These are phyloP conservation scores for Pentalonia nigronervosa DNA, from an alignment of 1,140 invertebrate species.

Conservation along the genomic window DNA sequence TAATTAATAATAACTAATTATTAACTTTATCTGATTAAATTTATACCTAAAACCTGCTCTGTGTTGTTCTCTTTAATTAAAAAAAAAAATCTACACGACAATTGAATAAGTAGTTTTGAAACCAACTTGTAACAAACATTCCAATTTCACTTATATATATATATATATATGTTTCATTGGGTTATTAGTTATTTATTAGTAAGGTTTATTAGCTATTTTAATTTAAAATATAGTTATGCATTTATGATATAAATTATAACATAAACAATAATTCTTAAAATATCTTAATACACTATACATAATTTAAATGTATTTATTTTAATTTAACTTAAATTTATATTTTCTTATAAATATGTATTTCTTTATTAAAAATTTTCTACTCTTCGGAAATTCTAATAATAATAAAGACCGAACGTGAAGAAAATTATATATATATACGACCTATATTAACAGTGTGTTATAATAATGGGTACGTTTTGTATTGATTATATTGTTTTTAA, in stretches of 20 bases:
- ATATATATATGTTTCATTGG: background rate
- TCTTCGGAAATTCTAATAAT: slow-evolving; percentile 52
- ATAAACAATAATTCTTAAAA: background rate
- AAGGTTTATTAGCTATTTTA: background rate
- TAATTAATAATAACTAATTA: too few species aligned
- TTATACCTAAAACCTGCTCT: too few species aligned
- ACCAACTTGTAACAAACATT: too few species aligned
- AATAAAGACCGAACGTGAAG: slow-evolving; percentile 43
- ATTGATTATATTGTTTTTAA: background rate
- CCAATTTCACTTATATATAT: too few species aligned
- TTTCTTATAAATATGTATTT: background rate
- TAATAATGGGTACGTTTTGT: background rate
- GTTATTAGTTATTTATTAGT: background rate
- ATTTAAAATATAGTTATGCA: background rate
- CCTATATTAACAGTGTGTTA: background rate
- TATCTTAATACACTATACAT: background rate
- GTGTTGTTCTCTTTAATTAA: too few species aligned
- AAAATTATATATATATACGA: slow-evolving; percentile 29
- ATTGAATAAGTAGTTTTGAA: too few species aligned
- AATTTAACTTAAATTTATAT: background rate
- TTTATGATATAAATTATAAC: background rate
- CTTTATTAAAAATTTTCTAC: slow-evolving; percentile 32
- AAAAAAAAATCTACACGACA: too few species aligned
- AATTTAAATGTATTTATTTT: background rate
- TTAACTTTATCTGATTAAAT: too few species aligned